Evolutionary conservation across 2,113 vertebrate species (phyloP), one percentile per base, ranked within the genome.

Genomic region (Cyprinodon brontotheroides): DNA sequence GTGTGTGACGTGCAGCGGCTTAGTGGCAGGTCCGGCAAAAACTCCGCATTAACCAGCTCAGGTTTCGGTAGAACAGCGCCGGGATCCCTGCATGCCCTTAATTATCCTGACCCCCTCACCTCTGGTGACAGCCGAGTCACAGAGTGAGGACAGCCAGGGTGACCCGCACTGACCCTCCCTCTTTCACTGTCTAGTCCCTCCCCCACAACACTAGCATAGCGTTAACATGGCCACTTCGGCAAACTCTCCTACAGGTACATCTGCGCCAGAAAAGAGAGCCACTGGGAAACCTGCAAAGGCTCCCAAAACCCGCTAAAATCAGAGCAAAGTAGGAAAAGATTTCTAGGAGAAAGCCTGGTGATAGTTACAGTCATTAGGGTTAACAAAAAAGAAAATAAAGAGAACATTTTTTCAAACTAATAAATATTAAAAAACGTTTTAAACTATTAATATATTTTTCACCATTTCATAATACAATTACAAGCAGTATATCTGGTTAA

Each of bases 111-210:
- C n/a, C 89, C 92, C 69, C 70, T 90, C 61, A 86, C 85, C 90
- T 85, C 78, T 4, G 92, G 92, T 93, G 92, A 93, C 92, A 93
- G 92, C 90, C 92, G 92, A 93, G n/a, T 92, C 92, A 93, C 87
- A 91, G 90, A 13, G 80, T n/a, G 82, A 87, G 92, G 92, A 93
- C 90, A 93, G 90, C 90, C 89, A 91, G 77, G 50, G 74, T 90
- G 89, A 92, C 88, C 90, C 63, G 62, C 8, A 64, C 80, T 87
- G 89, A 93, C 90, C n/a, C n/a, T n/a, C n/a, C n/a, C n/a, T n/a
- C 92, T 85, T 83, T 41, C 88, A 86, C 92, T 93, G 90, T 93
- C 92, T 87, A 81, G 80, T 85, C 83, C 90, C n/a, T n/a, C 91
- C n/a, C 78, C 92, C 89, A 92, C 83, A 91, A 89, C 83, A 90